phyloP scores from a whole-genome alignment of 2,797 vertebrate species.

The Sebastes hubbsi region DNA sequence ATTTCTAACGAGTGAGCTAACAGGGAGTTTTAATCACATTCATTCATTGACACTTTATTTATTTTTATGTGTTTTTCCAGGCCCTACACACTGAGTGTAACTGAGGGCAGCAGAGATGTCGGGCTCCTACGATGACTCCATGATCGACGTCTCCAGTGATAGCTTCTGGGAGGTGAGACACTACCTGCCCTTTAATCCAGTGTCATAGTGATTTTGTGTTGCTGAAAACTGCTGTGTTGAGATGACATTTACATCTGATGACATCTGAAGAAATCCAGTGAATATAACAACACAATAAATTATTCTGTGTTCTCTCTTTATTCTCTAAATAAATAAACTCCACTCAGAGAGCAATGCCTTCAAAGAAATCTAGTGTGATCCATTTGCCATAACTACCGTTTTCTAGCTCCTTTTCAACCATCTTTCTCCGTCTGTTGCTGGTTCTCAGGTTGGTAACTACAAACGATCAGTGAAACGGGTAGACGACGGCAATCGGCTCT shows the following conservation, averaged over 20 bases:
- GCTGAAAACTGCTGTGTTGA: not conserved
- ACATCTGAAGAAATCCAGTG: not conserved
- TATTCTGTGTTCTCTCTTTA: not conserved
- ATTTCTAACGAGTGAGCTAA: not conserved
- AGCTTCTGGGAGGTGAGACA: slow-evolving; percentile 98
- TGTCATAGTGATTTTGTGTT: not conserved
- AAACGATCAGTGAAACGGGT: slow-evolving; percentile 94
- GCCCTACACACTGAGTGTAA: slow-evolving; percentile 57
- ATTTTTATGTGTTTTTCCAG: slow-evolving; percentile 21
- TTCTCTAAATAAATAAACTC: not conserved
- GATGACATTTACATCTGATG: not conserved
- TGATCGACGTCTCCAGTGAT: slow-evolving; percentile 95
- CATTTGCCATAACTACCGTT: not conserved
- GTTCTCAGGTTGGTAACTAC: slow-evolving; percentile 92
- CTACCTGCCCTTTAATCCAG: not conserved
- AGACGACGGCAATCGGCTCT: slow-evolving; percentile 94
- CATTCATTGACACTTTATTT: not conserved
- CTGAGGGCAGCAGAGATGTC: slow-evolving; percentile 87
- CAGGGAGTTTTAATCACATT: not conserved
- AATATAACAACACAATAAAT: not conserved
- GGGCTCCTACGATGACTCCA: slow-evolving; percentile 90
- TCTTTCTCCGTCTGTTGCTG: not conserved
- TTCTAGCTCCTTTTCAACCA: not conserved
- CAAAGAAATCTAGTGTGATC: not conserved
- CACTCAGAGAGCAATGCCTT: not conserved